phyloP scores from a whole-genome alignment of 2,888 invertebrate species.

The Athalia circularis region DNA sequence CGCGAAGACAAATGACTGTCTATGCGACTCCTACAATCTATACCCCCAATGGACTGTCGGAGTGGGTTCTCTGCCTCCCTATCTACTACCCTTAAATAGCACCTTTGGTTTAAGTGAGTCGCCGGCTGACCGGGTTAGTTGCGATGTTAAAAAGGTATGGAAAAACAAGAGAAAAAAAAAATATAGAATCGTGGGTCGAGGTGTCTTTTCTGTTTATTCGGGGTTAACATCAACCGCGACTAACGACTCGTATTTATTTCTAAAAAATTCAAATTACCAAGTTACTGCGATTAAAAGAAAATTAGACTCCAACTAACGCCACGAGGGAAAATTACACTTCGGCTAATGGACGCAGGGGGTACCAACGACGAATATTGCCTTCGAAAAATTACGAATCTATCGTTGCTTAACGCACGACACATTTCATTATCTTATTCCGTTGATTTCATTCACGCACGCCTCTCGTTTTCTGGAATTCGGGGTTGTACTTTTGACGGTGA shows the following conservation, averaged over 20 bases:
- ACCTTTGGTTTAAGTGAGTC: not conserved
- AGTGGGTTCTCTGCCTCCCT: too few species aligned
- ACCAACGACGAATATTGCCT: slow-evolving; percentile 46
- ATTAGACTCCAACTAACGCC: slow-evolving; percentile 26
- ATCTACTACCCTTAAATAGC: slow-evolving; percentile 39
- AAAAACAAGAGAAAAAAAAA: not conserved
- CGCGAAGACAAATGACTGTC: slow-evolving; percentile 63
- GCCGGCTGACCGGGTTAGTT: not conserved
- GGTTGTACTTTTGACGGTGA: too few species aligned
- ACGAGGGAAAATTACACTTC: not conserved
- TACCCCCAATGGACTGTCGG: not conserved
- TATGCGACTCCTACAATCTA: slow-evolving; percentile 46
- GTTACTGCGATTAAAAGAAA: slow-evolving; percentile 47
- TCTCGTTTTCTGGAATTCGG: too few species aligned
- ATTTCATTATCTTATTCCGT: too few species aligned
- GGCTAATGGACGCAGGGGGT: slow-evolving; percentile 8
- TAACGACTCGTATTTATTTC: not conserved
- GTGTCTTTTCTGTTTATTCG: not conserved
- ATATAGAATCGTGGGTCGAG: not conserved
- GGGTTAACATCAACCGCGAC: not conserved
- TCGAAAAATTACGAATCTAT: too few species aligned
- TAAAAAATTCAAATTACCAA: slow-evolving; percentile 40
- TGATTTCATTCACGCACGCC: too few species aligned
- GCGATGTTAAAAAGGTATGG: not conserved
- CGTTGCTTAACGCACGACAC: too few species aligned